phyloP scores from a whole-genome alignment of 23 tunicate genomes.

The Corella eumyota region DNA sequence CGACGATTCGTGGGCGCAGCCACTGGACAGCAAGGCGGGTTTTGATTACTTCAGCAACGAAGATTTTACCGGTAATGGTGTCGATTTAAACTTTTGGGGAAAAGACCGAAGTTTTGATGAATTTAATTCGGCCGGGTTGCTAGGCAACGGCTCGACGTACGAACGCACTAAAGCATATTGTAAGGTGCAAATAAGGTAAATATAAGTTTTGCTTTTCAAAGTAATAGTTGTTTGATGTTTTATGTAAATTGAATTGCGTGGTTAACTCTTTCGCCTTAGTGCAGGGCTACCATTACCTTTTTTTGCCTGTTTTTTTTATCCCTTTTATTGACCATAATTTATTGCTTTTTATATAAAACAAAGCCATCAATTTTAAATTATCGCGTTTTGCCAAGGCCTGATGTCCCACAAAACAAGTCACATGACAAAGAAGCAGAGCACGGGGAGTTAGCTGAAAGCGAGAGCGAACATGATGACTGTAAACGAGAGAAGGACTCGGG shows the following conservation, averaged over 20 bases:
- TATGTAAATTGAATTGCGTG: background rate
- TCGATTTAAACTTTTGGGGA: no score
- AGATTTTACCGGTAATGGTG: no score
- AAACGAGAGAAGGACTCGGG: conserved; percentile 20
- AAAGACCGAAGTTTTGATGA: no score
- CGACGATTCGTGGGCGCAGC: no score
- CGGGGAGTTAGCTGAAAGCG: conserved; percentile 2
- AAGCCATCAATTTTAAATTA: background rate
- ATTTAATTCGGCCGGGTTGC: no score
- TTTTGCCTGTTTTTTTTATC: background rate
- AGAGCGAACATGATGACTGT: conserved; percentile 22
- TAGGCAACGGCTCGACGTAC: conserved; percentile 1
- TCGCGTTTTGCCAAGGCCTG: background rate
- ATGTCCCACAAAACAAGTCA: background rate
- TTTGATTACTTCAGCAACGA: no score
- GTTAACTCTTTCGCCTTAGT: background rate
- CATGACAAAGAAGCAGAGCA: conserved; percentile 7
- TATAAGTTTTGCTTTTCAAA: no score
- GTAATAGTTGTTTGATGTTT: background rate
- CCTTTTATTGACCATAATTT: background rate
- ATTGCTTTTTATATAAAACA: background rate
- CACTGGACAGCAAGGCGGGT: no score
- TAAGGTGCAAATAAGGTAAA: background rate
- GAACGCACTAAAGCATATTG: conserved; percentile 4
- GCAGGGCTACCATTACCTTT: background rate